A percentile compares a stretch with the other conserved stretches of the same genome.
These are phyloP conservation scores for Phenganax stokvisi DNA, from an alignment of 92 coral and sea anemone species.

Conservation along the genomic window DNA sequence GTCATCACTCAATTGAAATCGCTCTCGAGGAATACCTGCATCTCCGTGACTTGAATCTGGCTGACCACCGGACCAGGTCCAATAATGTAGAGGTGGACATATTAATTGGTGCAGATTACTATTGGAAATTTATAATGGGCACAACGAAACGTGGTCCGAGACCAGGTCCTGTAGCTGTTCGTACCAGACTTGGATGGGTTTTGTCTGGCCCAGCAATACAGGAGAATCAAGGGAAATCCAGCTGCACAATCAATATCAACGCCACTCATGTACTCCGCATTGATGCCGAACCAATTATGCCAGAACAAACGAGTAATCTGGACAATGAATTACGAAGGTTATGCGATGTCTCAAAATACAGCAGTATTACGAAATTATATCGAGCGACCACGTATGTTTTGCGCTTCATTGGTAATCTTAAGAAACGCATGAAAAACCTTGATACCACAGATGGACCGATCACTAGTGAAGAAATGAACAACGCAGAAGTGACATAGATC, in stretches of 20 bases:
- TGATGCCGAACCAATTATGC: neutral
- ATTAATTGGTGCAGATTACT: neutral
- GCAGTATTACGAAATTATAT: neutral
- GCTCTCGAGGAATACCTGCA: conserved; percentile 46
- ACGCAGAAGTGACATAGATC: too few relatives aligned
- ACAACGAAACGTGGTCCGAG: neutral
- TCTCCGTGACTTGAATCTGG: conserved; percentile 49
- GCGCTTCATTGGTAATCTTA: conserved; percentile 1
- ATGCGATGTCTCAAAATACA: neutral
- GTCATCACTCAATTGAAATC: conserved; percentile 42
- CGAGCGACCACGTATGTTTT: neutral
- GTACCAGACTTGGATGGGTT: conserved; percentile 2
- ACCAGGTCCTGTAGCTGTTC: conserved; percentile 17
- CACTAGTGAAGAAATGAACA: too few relatives aligned
- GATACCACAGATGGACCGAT: neutral
- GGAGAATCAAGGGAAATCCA: neutral
- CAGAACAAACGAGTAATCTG: neutral
- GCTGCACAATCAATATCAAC: neutral
- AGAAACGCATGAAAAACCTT: neutral
- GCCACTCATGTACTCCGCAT: neutral
- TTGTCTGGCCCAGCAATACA: neutral
- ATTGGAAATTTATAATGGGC: neutral
- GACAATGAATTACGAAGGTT: conserved; percentile 38
- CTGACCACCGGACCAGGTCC: conserved; percentile 39
- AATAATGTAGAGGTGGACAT: conserved; percentile 35